Base-by-base conservation (phyloP, 2,888 invertebrate species). In the Caenorhabditis zanzibari region DNA sequence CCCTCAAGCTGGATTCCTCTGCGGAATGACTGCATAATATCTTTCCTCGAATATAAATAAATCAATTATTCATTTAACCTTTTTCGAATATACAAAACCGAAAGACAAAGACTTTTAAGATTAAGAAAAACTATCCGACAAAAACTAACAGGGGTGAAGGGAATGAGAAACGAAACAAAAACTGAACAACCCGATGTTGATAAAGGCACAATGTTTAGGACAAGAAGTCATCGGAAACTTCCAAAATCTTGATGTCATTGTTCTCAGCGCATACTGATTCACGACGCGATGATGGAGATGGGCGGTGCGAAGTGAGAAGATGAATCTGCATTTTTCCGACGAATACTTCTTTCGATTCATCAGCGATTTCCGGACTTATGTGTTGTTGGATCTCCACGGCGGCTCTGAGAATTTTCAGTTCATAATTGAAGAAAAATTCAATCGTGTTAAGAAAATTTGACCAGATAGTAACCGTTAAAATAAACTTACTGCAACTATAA, bases 371-470 rank as follows among this genome's bases (percentile, higher is more conserved):
- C 1, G 84, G 81, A 38, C 38, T 81, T 41, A 84, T 81, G 56
- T 81, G 76, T 49, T 81, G 84, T 49, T 81, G 84, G 22, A 84
- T 81, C 47, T 84, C 84, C 19, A 76, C 72, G 16, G 84, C 80
- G 1, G 84, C 84, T 80, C 83, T 83, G 75, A 41, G 75, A 52
- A 16, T n/a, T 4, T 44, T 32, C 14, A 16, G 14, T 32, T n/a
- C 10, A 38, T 41, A n/a, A n/a, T n/a, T n/a, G n/a, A n/a, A n/a
- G n/a, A n/a, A n/a, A n/a, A n/a, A n/a, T n/a, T n/a, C n/a, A n/a
- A n/a, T n/a, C n/a, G n/a, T n/a, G n/a, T n/a, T n/a, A n/a, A n/a
- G n/a, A n/a, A n/a, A n/a, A n/a, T n/a, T n/a, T n/a, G n/a, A n/a
- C n/a, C n/a, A n/a, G n/a, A n/a, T n/a, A n/a, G n/a, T n/a, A n/a